These are phyloP conservation scores for Drosophila flavopinicola DNA, from an alignment of 2,888 invertebrate genomes.

Conservation along the genomic window DNA sequence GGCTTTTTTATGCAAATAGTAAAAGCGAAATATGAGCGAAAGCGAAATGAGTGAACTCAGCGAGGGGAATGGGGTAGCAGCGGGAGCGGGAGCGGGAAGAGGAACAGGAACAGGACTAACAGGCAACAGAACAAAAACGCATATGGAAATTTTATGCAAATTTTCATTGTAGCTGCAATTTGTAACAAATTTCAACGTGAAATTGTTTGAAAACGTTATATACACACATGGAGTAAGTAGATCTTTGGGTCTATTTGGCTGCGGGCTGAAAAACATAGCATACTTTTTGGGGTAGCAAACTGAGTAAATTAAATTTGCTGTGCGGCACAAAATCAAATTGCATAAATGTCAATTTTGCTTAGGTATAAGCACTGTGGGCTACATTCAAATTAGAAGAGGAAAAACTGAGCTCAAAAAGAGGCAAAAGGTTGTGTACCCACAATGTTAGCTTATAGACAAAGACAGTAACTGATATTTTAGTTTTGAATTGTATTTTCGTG, in stretches of 20 bases:
- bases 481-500: no score
- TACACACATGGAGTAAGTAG: constrained; percentile 15
- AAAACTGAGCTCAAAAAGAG: not conserved
- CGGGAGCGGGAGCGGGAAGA: not conserved
- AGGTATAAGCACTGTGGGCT: constrained; percentile 2
- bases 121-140: constrained; percentile 55
- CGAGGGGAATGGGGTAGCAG: not conserved
- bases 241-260: constrained; percentile 35
- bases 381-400: not conserved
- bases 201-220: constrained; percentile 63
- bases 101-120: constrained; percentile 6
- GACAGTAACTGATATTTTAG: no score
- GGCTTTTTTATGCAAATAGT: constrained; percentile 63
- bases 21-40: constrained; percentile 45
- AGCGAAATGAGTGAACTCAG: constrained; percentile 49
- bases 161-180: constrained; percentile 70
- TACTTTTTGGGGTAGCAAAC: constrained; percentile 55
- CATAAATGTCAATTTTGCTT: constrained; percentile 75
- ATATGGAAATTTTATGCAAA: constrained; percentile 78
- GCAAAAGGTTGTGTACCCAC: no score
- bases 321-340: constrained; percentile 72
- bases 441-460: no score
- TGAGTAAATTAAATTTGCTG: constrained; percentile 74
- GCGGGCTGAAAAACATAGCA: constrained; percentile 57
- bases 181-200: constrained; percentile 73